These are phyloP conservation scores for Cnemophilus loriae DNA, from an alignment of 2,113 vertebrate genomes.

Conservation along the genomic window DNA sequence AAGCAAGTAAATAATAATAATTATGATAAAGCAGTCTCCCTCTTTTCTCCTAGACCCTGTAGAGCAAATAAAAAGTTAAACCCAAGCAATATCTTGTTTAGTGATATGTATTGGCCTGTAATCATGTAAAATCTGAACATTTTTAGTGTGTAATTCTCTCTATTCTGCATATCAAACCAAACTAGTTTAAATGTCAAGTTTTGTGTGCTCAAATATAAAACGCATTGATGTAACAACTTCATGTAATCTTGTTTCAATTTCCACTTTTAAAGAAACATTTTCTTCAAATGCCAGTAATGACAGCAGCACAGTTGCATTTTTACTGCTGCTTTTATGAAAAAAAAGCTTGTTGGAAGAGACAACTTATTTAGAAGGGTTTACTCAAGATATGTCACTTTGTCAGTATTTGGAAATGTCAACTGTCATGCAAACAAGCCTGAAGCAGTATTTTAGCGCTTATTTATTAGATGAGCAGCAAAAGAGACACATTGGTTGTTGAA, in stretches of 20 bases:
- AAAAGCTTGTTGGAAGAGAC: not conserved
- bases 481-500: not conserved
- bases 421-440: not conserved
- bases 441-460: not conserved
- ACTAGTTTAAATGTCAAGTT: not conserved
- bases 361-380: not conserved
- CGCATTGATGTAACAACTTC: not conserved
- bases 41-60: not conserved
- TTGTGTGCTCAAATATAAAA: not conserved
- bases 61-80: not conserved
- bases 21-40: not conserved
- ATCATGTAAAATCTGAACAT: not conserved
- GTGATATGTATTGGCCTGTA: not conserved
- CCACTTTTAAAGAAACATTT: not conserved
- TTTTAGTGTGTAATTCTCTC: not conserved
- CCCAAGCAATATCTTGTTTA: not conserved
- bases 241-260: not conserved
- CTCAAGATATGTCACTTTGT: not conserved
- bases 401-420: constrained; percentile 30
- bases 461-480: constrained; percentile 1
- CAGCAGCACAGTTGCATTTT: not conserved
- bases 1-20: not conserved
- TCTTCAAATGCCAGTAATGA: not conserved
- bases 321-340: not conserved
- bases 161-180: not conserved